These are phyloP conservation scores for Odontamblyopus lacepedii DNA, from an alignment of 2,797 vertebrate genomes.

Conservation along the genomic window DNA sequence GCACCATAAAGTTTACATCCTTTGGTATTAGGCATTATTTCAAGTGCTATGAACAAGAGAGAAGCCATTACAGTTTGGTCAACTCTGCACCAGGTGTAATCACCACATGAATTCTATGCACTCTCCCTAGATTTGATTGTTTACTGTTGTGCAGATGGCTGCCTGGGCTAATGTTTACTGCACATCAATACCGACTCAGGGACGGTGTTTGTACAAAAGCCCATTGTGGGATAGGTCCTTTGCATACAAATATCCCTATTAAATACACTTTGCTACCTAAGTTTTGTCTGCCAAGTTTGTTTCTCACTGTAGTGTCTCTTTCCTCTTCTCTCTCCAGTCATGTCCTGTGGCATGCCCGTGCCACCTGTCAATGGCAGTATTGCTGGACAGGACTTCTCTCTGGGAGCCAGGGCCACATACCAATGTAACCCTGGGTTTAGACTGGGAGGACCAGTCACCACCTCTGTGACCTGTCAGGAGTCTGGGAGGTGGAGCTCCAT, in stretches of 20 bases:
- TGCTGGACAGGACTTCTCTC: conserved; percentile 91
- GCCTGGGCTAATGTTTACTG: conserved; percentile 56
- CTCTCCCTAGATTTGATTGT: conserved; percentile 51
- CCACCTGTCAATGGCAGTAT: conserved; percentile 89
- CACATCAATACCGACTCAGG: conserved; percentile 34
- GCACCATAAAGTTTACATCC: conserved; percentile 13
- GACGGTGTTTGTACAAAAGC: conserved; percentile 41
- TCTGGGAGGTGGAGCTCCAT: conserved; percentile 90
- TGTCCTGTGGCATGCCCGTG: conserved; percentile 91
- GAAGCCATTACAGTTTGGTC: conserved; percentile 30
- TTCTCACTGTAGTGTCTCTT: background rate
- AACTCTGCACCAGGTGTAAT: conserved; percentile 58
- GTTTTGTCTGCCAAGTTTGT: conserved; percentile 3
- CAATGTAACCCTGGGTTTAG: conserved; percentile 90
- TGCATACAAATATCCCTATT: conserved; percentile 42
- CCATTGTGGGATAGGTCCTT: conserved; percentile 19
- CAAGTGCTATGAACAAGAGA: conserved; percentile 7
- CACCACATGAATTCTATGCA: conserved; percentile 47
- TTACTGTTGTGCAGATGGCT: conserved; percentile 55
- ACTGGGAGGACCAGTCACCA: conserved; percentile 76
- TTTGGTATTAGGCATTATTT: conserved; percentile 9
- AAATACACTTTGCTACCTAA: conserved; percentile 15
- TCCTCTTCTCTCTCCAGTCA: conserved; percentile 73
- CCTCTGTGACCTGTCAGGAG: conserved; percentile 85
- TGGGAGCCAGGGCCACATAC: conserved; percentile 88